Conservation (phyloP, 2,888 invertebrate species). For the Catocala fraxini region DNA sequence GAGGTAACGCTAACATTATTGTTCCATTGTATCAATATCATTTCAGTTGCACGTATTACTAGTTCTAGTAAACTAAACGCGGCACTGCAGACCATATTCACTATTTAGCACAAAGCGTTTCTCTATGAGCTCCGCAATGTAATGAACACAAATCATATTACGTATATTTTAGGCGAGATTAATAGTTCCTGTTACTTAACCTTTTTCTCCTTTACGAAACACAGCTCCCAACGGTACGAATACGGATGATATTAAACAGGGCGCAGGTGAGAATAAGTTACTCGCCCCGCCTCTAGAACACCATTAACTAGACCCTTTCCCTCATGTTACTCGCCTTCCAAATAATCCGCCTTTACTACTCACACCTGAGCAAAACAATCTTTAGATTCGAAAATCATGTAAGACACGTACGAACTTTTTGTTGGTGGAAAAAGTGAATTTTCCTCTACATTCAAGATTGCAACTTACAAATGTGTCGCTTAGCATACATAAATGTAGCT, state of each 20-base stretch:
- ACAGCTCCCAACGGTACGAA: slow-evolving; percentile 30
- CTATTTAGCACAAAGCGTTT: background rate
- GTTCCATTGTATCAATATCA: too few species aligned
- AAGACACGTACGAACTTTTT: background rate
- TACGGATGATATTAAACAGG: slow-evolving; percentile 36
- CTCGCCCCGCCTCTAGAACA: slow-evolving; percentile 28
- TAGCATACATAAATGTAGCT: slow-evolving; percentile 39
- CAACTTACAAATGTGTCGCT: slow-evolving; percentile 31
- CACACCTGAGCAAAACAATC: slow-evolving; percentile 26
- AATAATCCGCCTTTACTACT: slow-evolving; percentile 26
- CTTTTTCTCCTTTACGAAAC: slow-evolving; percentile 15
- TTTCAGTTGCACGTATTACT: too few species aligned
- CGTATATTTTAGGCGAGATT: slow-evolving; percentile 17
- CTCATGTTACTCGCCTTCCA: slow-evolving; percentile 34
- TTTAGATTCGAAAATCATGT: slow-evolving; percentile 5
- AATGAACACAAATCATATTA: background rate
- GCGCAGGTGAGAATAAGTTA: slow-evolving; percentile 47
- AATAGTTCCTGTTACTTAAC: slow-evolving; percentile 24
- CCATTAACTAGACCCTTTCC: slow-evolving; percentile 38
- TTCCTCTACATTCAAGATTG: slow-evolving; percentile 14
- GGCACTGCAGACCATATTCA: too few species aligned
- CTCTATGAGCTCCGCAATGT: background rate
- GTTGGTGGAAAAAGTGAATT: background rate
- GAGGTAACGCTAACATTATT: too few species aligned
- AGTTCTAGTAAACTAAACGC: too few species aligned